A percentile compares a stretch with the other conserved stretches of the same genome.
These are phyloP conservation scores for Biston stratarius DNA, from an alignment of 2,888 invertebrate genomes.

Conservation along the genomic window DNA sequence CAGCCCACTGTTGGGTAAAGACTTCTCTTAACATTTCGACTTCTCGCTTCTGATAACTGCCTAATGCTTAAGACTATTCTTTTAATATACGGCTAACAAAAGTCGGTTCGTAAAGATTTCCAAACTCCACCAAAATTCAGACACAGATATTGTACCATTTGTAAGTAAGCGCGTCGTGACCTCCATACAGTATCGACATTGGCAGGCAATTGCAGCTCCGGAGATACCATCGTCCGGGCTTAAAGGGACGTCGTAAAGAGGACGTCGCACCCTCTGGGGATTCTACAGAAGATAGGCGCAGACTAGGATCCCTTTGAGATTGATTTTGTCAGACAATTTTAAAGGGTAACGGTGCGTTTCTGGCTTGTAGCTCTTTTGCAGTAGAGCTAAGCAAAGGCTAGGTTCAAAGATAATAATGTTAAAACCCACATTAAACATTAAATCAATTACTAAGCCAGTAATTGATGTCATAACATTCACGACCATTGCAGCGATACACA, in stretches of 20 bases:
- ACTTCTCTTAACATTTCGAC: too few species aligned
- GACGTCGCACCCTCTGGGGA: conserved; percentile 54
- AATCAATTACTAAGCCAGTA: too few species aligned
- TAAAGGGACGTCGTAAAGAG: conserved; percentile 58
- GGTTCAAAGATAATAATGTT: background rate
- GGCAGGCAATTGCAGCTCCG: conserved; percentile 41
- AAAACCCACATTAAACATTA: too few species aligned
- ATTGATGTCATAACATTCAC: too few species aligned
- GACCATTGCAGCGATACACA: too few species aligned
- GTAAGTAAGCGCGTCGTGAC: conserved; percentile 35
- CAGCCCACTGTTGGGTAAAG: too few species aligned
- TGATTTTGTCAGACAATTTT: conserved; percentile 26
- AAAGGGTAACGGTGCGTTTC: conserved; percentile 1
- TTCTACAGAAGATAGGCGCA: conserved; percentile 16
- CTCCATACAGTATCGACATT: conserved; percentile 47
- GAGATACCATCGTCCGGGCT: conserved; percentile 57
- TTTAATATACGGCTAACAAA: background rate
- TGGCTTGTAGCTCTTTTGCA: background rate
- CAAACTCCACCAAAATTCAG: background rate
- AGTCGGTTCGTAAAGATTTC: too few species aligned
- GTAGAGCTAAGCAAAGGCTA: background rate
- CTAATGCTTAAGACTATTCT: too few species aligned
- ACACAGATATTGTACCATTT: conserved; percentile 2
- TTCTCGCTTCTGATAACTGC: too few species aligned
- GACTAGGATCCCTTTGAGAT: conserved; percentile 28